A percentile compares a stretch with the other conserved stretches of the same genome.
These are phyloP conservation scores for Chamaedrilus cognettii DNA, from an alignment of 2,888 invertebrate species.

Conservation along the genomic window DNA sequence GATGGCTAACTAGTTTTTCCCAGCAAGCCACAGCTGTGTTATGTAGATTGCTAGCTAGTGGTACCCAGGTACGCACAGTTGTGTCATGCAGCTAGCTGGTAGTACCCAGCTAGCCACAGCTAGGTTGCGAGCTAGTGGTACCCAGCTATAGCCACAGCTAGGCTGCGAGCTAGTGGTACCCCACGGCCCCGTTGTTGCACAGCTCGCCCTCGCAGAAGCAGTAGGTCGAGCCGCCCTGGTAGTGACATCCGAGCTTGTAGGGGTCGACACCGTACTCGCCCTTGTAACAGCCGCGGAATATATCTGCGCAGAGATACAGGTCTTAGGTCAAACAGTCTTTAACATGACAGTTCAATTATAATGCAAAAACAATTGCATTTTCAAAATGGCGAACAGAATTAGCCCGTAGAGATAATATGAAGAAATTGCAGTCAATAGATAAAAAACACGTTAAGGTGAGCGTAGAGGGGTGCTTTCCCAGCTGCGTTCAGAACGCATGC, in stretches of 20 bases:
- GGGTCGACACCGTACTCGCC: conserved; percentile 37
- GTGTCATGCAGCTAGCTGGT: too few species aligned
- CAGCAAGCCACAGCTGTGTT: too few species aligned
- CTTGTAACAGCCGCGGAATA: conserved; percentile 37
- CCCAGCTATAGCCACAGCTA: background rate
- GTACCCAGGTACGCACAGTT: too few species aligned
- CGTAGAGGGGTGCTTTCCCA: too few species aligned
- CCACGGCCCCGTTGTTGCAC: conserved; percentile 32
- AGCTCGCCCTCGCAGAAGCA: conserved; percentile 37
- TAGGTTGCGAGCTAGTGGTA: background rate
- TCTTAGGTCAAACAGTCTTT: too few species aligned
- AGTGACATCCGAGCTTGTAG: conserved; percentile 27
- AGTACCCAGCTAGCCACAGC: too few species aligned
- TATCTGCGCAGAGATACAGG: conserved; percentile 27
- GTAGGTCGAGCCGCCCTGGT: conserved; percentile 29
- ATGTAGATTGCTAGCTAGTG: too few species aligned
- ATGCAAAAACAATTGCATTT: background rate
- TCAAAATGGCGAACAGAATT: background rate
- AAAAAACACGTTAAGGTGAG: background rate
- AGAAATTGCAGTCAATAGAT: background rate
- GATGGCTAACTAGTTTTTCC: too few species aligned
- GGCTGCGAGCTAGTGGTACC: conserved; percentile 5
- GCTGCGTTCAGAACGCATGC: too few species aligned
- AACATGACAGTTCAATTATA: too few species aligned
- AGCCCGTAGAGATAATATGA: background rate